phyloP scores from a whole-genome alignment of 2,113 vertebrate species.

The Ciconia stormi region DNA sequence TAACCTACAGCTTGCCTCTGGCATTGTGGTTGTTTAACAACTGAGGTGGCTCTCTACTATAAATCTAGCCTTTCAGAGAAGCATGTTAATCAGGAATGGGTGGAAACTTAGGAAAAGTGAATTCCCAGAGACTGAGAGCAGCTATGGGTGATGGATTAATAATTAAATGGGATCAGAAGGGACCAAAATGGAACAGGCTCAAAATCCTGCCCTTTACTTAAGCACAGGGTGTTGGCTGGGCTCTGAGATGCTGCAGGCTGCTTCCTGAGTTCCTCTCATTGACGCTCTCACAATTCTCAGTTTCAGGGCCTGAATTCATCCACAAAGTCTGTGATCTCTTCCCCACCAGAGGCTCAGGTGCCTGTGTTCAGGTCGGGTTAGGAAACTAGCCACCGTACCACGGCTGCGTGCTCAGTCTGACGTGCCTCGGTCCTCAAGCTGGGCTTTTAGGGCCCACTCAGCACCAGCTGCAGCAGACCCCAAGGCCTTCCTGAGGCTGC shows the following conservation, averaged over 20 bases:
- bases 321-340: not conserved
- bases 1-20: not conserved
- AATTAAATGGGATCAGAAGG: not conserved
- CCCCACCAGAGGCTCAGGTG: not conserved
- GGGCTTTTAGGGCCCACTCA: not conserved
- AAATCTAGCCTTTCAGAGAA: not conserved
- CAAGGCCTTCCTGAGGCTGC: not conserved
- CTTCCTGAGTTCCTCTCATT: not conserved
- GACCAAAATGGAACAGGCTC: not conserved
- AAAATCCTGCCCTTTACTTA: not conserved
- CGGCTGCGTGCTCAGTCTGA: not conserved
- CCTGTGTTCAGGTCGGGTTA: not conserved
- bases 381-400: not conserved
- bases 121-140: not conserved
- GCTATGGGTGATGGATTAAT: not conserved
- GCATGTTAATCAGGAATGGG: not conserved
- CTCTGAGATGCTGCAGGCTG: not conserved
- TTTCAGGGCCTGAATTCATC: not conserved
- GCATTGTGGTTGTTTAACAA: not conserved
- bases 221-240: not conserved
- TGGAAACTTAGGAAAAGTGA: not conserved
- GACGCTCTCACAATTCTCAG: not conserved
- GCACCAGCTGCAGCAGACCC: not conserved
- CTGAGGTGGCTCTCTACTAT: fast-evolving
- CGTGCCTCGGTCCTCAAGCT: fast-evolving